phyloP scores from a whole-genome alignment of 2,113 vertebrate genomes.

The Boleophthalmus pectinirostris region DNA sequence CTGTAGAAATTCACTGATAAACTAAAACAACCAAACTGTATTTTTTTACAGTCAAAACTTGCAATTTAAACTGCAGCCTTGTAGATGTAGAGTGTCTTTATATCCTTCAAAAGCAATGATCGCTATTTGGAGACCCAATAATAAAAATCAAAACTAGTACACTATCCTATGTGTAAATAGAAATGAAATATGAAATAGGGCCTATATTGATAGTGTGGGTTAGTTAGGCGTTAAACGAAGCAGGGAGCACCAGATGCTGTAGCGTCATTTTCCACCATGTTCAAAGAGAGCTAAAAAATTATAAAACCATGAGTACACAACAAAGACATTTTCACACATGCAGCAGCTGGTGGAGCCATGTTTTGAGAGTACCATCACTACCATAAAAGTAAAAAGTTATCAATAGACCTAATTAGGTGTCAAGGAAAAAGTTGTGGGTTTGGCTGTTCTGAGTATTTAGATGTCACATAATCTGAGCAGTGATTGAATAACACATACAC shows the following conservation, averaged over 20 bases:
- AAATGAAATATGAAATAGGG: not conserved
- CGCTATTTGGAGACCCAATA: no score
- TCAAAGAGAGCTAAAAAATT: not conserved
- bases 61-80: no score
- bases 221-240: not conserved
- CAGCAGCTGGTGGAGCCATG: not conserved
- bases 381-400: not conserved
- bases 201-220: not conserved
- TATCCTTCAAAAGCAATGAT: no score
- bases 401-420: no score
- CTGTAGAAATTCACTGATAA: conserved; percentile 64
- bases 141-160: not conserved
- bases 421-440: no score
- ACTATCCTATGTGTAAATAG: not conserved
- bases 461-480: no score
- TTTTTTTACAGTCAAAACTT: not conserved
- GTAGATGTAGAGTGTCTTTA: no score
- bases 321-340: not conserved
- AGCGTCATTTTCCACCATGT: not conserved
- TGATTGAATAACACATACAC: no score
- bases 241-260: not conserved
- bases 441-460: no score
- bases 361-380: not conserved
- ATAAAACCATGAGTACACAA: not conserved
- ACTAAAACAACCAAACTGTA: conserved; percentile 10